phyloP scores from a whole-genome alignment of 2,888 invertebrate species.

The Idaea dimidiata region DNA sequence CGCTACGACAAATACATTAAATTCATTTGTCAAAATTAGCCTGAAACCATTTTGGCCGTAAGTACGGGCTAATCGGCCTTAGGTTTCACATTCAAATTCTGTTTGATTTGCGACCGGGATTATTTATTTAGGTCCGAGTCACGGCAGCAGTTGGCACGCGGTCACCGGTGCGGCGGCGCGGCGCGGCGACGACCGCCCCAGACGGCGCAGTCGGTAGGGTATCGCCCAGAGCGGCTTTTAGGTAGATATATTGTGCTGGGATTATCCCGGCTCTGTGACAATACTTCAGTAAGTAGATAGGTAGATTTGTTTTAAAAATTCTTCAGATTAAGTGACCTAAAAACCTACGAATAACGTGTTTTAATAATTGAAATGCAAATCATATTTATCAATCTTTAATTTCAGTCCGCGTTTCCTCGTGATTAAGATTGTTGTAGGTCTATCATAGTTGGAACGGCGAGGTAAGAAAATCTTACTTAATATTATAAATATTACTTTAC shows the following conservation, averaged over 20 bases:
- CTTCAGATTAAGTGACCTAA: too few species aligned
- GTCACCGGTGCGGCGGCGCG: background rate
- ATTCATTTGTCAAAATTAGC: background rate
- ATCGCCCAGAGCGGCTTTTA: background rate
- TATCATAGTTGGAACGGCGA: too few species aligned
- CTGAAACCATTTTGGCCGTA: background rate
- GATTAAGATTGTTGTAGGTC: too few species aligned
- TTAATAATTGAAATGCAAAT: too few species aligned
- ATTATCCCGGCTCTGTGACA: too few species aligned
- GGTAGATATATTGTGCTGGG: background rate
- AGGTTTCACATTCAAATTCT: slow-evolving; percentile 2
- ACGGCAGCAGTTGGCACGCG: background rate
- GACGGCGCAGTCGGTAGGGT: background rate
- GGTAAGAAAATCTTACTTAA: too few species aligned
- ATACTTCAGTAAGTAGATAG: too few species aligned
- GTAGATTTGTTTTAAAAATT: too few species aligned
- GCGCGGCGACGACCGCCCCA: background rate
- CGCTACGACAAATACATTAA: background rate
- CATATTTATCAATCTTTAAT: too few species aligned
- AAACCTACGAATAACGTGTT: too few species aligned
- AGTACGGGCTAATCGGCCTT: background rate
- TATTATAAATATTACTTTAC: too few species aligned
- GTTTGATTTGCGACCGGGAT: slow-evolving; percentile 4
- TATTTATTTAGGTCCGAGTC: slow-evolving; percentile 5
- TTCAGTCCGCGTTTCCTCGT: too few species aligned